Evolutionary conservation across 1,140 invertebrate species (phyloP).

Genomic region (Micrasema longulum): DNA sequence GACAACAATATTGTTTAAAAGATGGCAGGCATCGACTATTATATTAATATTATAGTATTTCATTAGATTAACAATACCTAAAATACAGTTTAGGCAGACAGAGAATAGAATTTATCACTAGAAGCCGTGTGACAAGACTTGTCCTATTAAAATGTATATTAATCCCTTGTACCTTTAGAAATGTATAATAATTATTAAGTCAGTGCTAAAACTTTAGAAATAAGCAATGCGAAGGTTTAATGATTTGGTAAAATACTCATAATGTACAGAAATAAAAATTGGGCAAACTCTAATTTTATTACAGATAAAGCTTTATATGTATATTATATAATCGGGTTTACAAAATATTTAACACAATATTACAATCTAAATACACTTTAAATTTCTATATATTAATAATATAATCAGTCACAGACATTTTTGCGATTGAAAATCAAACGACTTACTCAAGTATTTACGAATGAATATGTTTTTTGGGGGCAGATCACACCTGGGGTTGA

Average conservation of each 20-base stretch:
- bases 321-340: slow-evolving; percentile 43
- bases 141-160: slow-evolving; percentile 37
- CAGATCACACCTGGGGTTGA: slow-evolving; percentile 23
- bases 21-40: slow-evolving; percentile 38
- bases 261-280: slow-evolving; percentile 48
- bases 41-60: slow-evolving; percentile 22
- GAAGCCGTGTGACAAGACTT: slow-evolving; percentile 40
- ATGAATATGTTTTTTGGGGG: slow-evolving; percentile 7
- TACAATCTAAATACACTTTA: slow-evolving; percentile 50
- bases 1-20: slow-evolving; percentile 35
- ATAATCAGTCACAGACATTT: slow-evolving; percentile 53
- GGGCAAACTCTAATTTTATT: slow-evolving; percentile 44
- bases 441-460: slow-evolving; percentile 3
- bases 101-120: slow-evolving; percentile 42
- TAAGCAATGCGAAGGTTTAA: slow-evolving; percentile 27
- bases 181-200: slow-evolving; percentile 29
- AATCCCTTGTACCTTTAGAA: slow-evolving; percentile 41
- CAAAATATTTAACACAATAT: slow-evolving; percentile 52
- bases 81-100: slow-evolving; percentile 24
- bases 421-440: slow-evolving; percentile 44
- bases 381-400: slow-evolving; percentile 47
- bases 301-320: slow-evolving; percentile 47
- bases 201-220: slow-evolving; percentile 17
- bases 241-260: slow-evolving; percentile 38
- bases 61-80: slow-evolving; percentile 23